Base-by-base conservation (phyloP, 2,797 vertebrate species). In the Tauraco hartlaubi region DNA sequence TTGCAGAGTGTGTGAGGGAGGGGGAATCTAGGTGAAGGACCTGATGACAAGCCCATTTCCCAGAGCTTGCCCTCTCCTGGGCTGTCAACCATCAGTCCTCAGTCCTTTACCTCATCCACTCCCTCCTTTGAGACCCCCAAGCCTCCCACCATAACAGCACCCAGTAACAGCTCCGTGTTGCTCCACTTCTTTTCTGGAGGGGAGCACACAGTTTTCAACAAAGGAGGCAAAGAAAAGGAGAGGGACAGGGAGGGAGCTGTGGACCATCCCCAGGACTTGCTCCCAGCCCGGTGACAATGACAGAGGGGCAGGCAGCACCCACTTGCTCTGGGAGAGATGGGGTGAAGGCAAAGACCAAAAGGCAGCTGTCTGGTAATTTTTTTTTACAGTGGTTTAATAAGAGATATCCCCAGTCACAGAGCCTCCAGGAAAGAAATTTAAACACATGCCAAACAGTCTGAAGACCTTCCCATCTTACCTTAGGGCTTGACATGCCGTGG, bases 51-150 rank as follows among this genome's bases (percentile, higher is more conserved):
- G 6, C 4, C 8, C 9, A 44, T 74, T 83, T 73, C 39, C 51
- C 35, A 63, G 11, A n/a, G 67, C 43, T 72, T 73, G 9, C 19
- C 46, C 7, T 5, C 12, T 91, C 6, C 16, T 69, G 33, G 21
- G 5, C 5, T 26, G 59, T 43, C 55, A 83, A 0, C 15, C 28
- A 41, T 37, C 17, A 35, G 41, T 31, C 21, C 63, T 78, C 41
- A 49, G 15, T 75, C n/a, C 35, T 63, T 33, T 17, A 39, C 13
- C 3, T 54, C 39, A 28, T 10, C 12, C 14, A 14, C 4, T 28
- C 16, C 7, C 9, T 46, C 22, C n/a, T 58, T 41, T 55, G 20
- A 69, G 16, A 55, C 2, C 5, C 5, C 15, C 0, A 1, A 56
- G 14, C 15, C 5, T 69, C 20, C 37, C 59, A 75, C 12, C 18